A percentile compares a stretch with the other conserved stretches of the same genome.
phyloP scores from a whole-genome alignment of 2,888 invertebrate species.

The Patella depressa region DNA sequence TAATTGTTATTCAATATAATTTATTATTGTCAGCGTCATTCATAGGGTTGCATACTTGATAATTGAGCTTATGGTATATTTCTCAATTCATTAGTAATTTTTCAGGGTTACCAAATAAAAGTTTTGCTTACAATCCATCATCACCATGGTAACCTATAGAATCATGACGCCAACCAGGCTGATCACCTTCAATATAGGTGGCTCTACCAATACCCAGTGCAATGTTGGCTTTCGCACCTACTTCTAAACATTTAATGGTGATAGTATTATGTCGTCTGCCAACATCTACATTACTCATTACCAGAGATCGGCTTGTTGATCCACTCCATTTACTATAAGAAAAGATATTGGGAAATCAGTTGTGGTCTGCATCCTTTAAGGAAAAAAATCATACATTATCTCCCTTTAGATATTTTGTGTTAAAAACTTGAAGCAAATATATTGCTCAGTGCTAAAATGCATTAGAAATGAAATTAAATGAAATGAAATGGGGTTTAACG shows the following conservation, averaged over 20 bases:
- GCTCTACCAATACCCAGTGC: conserved; percentile 39
- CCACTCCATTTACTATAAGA: not conserved
- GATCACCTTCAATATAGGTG: conserved; percentile 20
- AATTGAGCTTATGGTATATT: no score
- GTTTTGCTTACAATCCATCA: conserved; percentile 24
- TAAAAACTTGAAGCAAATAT: no score
- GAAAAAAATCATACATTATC: not conserved
- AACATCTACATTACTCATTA: conserved; percentile 17
- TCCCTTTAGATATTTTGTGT: not conserved
- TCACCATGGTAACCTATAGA: conserved; percentile 38
- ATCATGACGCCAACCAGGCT: conserved; percentile 27
- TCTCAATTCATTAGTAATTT: no score
- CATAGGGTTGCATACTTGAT: no score
- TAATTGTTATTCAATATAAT: no score
- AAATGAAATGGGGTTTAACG: no score
- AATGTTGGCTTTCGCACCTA: conserved; percentile 21
- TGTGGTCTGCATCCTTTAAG: not conserved
- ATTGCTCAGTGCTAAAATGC: no score
- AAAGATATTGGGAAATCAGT: conserved; percentile 24
- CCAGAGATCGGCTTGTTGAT: not conserved
- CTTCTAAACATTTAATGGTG: conserved; percentile 26
- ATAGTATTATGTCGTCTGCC: conserved; percentile 27
- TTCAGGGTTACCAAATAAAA: no score
- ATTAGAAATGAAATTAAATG: no score
- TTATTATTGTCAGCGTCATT: no score